Base-by-base conservation (phyloP, 2,113 vertebrate species). In the Leucosticte australis region DNA sequence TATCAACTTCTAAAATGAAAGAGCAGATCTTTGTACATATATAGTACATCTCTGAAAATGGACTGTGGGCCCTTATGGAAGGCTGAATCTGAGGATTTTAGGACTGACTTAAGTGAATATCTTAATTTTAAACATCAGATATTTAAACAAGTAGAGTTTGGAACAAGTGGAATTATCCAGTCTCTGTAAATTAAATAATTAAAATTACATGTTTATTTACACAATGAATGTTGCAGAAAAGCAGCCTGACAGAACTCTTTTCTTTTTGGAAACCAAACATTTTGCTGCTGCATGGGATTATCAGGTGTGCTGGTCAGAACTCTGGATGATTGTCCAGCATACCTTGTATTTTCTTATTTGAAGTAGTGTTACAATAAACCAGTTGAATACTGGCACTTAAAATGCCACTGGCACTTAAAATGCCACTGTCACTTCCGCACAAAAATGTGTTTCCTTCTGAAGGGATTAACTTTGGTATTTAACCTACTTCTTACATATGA, bases 1-100 rank as follows among this genome's bases (percentile, higher is more conserved):
- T 73, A 99, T 99, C 97, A 99, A 99, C 98, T 99, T 99, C 96
- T 99, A 96, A 98, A 96, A 71, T 23, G 52, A 56, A 95, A 92
- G 92, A 87, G 57, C 53, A 82, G 63, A 69, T 88, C 81, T 75
- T 47, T 95, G 88, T 97, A 97, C 63, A 73, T 92, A 94, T 12
- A 26, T 62, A 47, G 35, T 62, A 67, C 68, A 46, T 96, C 89
- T 97, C 87, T 93, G 96, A 87, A 96, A 87, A 87, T 44, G 60
- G 86, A 94, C 93, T 69, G 91, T 68, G 80, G 74, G 86, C 90
- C 96, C 94, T 95, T 95, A 33, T 33, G 85, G 94, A 96, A 87
- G 83, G 92, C 74, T 83, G 41, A 55, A 44, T 84, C 63, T 68
- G 95, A 94, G 91, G 92, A 97, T 93, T 96, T 97, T 96, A 57